Percentiles rank a stretch among this genome's conserved stretches.
These are phyloP conservation scores for Paedocypris micromegethes DNA, from an alignment of 2,797 vertebrate species.

Conservation along the genomic window DNA sequence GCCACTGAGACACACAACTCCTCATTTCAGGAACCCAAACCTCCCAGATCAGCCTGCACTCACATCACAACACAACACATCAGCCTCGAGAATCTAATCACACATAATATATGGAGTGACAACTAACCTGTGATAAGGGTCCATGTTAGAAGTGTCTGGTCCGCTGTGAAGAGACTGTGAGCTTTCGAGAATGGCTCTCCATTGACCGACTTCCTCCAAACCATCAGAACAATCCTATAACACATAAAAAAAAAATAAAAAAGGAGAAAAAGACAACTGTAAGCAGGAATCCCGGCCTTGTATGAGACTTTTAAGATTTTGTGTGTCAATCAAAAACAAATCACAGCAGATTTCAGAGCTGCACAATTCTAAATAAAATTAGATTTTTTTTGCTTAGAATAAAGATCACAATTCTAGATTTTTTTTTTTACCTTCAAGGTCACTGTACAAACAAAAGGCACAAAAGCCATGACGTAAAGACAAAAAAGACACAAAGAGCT, in stretches of 20 bases:
- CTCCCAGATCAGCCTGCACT: conserved; percentile 87
- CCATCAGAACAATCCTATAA: conserved; percentile 82
- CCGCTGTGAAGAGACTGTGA: conserved; percentile 77
- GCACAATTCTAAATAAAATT: too few species aligned
- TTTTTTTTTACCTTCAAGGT: too few species aligned
- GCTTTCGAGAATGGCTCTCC: conserved; percentile 89
- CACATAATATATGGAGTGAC: background rate
- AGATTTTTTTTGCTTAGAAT: too few species aligned
- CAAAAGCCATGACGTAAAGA: too few species aligned
- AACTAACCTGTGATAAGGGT: conserved; percentile 90
- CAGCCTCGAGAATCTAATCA: background rate
- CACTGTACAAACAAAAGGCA: too few species aligned
- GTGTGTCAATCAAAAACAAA: too few species aligned
- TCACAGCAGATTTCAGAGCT: too few species aligned
- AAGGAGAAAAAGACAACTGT: background rate
- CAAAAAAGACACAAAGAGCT: too few species aligned
- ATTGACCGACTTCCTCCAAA: conserved; percentile 85
- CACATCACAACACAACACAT: background rate
- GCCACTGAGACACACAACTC: conserved; percentile 80
- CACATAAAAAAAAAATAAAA: background rate
- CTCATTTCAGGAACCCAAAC: conserved; percentile 90
- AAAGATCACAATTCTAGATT: too few species aligned
- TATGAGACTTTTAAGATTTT: too few species aligned
- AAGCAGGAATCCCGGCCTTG: too few species aligned
- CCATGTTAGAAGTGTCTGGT: conserved; percentile 80